These are phyloP conservation scores for Cranoglanis bouderius DNA, from an alignment of 2,113 vertebrate genomes.

Conservation along the genomic window DNA sequence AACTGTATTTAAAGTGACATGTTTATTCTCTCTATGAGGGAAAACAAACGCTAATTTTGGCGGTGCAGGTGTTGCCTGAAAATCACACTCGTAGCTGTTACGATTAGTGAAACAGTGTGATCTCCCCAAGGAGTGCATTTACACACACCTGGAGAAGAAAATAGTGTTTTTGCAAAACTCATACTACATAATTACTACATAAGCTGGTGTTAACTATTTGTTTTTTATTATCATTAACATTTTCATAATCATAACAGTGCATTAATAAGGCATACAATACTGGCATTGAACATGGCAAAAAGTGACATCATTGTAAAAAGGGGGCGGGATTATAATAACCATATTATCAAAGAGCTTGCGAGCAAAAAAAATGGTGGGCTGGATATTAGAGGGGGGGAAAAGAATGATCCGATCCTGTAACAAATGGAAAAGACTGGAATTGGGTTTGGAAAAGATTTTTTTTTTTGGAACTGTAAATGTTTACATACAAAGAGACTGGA, in stretches of 20 bases:
- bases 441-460: not conserved
- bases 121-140: too few relatives aligned
- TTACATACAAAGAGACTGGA: not conserved
- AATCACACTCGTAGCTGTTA: not conserved
- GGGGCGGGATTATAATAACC: too few relatives aligned
- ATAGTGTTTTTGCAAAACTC: not conserved
- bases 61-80: not conserved
- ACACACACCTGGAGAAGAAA: not conserved
- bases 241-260: not conserved
- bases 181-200: not conserved
- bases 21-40: not conserved
- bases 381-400: not conserved
- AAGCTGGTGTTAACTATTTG: not conserved
- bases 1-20: not conserved
- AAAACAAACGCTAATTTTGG: not conserved
- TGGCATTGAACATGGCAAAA: not conserved
- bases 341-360: not conserved
- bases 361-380: not conserved
- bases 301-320: not conserved
- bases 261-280: not conserved
- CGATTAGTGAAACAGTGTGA: not conserved
- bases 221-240: not conserved
- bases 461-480: not conserved
- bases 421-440: not conserved
- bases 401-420: not conserved